A percentile compares a stretch with the other conserved stretches of the same genome.
phyloP scores from a whole-genome alignment of 2,888 invertebrate genomes.

The Agrotis exclamationis region DNA sequence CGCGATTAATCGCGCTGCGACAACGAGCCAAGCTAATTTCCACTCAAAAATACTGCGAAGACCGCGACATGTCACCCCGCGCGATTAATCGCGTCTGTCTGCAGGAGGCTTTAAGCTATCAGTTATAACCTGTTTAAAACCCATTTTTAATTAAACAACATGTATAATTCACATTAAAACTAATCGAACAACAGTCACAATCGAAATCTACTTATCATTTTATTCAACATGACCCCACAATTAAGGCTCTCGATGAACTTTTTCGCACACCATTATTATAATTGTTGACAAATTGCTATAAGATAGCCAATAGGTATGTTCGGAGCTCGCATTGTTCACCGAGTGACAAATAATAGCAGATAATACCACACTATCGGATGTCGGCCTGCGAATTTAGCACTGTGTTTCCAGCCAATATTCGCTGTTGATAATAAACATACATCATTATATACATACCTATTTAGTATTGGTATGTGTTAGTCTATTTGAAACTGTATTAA shows the following conservation, averaged over 20 bases:
- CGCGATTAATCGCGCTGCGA: too few relatives aligned
- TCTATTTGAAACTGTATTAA: constrained; percentile 31
- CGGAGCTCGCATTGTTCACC: constrained; percentile 86
- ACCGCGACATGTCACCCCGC: too few relatives aligned
- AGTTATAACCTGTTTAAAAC: background rate
- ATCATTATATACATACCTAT: constrained; percentile 67
- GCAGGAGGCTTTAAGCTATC: too few relatives aligned
- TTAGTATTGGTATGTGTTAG: constrained; percentile 40
- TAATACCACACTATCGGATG: constrained; percentile 90
- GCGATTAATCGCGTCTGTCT: too few relatives aligned
- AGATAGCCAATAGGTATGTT: constrained; percentile 80
- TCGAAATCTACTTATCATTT: constrained; percentile 23
- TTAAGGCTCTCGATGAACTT: constrained; percentile 69
- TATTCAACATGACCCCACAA: constrained; percentile 50
- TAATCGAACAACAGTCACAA: background rate
- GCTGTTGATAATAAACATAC: constrained; percentile 87
- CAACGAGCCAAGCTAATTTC: too few relatives aligned
- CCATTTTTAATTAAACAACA: background rate
- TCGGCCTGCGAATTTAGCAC: constrained; percentile 87
- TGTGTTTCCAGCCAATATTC: constrained; percentile 89
- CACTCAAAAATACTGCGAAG: too few relatives aligned
- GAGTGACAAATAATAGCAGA: constrained; percentile 90
- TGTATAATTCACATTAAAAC: constrained; percentile 4
- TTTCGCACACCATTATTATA: constrained; percentile 75
- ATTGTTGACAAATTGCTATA: constrained; percentile 85